phyloP scores from a whole-genome alignment of 2,113 vertebrate genomes.

The Plecotus auritus region DNA sequence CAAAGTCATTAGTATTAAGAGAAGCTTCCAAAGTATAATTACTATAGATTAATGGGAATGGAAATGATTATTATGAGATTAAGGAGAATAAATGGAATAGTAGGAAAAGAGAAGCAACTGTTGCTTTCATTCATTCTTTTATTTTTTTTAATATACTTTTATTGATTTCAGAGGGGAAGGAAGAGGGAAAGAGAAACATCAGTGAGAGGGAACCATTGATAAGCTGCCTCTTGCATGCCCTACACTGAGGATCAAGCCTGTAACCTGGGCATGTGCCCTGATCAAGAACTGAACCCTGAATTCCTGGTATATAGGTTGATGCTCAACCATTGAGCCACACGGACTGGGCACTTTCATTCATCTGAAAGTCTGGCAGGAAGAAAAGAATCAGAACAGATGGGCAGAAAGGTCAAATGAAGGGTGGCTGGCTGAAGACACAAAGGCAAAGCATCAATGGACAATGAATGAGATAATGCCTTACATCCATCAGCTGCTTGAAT shows the following conservation, averaged over 20 bases:
- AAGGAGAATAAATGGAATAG: background rate
- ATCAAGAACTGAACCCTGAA: too few relatives aligned
- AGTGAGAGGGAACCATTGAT: too few relatives aligned
- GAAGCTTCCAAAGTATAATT: background rate
- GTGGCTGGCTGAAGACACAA: background rate
- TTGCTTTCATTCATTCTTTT: background rate
- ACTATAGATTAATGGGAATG: background rate
- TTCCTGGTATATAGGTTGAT: too few relatives aligned
- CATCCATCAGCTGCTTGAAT: background rate
- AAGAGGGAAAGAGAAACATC: background rate
- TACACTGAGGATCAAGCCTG: too few relatives aligned
- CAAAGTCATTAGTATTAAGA: background rate
- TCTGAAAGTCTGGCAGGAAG: background rate
- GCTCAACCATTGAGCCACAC: background rate
- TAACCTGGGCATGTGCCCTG: too few relatives aligned
- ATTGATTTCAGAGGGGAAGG: background rate
- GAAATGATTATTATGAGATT: background rate
- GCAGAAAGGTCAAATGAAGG: background rate
- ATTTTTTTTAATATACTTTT: background rate
- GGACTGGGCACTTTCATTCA: background rate
- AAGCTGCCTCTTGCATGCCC: too few relatives aligned
- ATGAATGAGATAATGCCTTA: background rate
- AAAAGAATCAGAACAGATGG: background rate
- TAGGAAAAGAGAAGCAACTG: background rate
- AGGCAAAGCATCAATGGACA: background rate